phyloP scores from a whole-genome alignment of 2,888 invertebrate species.

The Pollenia angustigena region DNA sequence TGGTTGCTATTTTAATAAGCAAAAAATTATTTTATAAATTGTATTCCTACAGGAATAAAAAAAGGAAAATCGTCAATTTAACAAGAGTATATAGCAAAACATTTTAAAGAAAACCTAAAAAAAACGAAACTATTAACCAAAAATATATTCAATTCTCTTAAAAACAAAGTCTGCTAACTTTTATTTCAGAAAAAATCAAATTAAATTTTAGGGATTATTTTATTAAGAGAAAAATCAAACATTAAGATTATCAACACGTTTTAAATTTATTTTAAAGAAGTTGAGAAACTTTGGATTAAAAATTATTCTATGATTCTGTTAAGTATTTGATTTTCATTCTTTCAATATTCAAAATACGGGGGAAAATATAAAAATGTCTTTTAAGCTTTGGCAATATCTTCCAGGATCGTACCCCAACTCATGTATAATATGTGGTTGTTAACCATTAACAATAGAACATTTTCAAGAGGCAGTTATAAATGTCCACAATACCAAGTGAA shows the following conservation, averaged over 20 bases:
- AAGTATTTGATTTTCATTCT: too few species aligned
- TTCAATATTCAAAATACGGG: too few species aligned
- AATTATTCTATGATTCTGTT: too few species aligned
- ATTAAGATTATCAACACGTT: too few species aligned
- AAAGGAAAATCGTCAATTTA: constrained; percentile 2
- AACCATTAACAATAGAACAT: constrained; percentile 41
- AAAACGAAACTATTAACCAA: neutral
- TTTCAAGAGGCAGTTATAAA: constrained; percentile 46
- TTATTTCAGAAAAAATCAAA: neutral
- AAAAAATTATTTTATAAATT: constrained; percentile 42
- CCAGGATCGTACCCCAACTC: neutral
- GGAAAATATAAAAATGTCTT: neutral
- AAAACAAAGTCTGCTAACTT: neutral
- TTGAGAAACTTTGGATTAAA: too few species aligned
- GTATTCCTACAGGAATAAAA: neutral
- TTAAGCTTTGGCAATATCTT: neutral
- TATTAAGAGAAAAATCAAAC: too few species aligned
- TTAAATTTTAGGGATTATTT: too few species aligned
- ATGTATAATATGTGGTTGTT: constrained; percentile 2
- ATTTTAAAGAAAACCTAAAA: neutral
- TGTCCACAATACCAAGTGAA: constrained; percentile 29
- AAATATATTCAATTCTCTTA: neutral
- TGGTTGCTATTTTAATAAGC: constrained; percentile 45
- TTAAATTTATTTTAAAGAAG: too few species aligned
- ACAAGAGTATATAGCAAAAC: constrained; percentile 25